Evolutionary conservation across 2,797 vertebrate genomes (phyloP).

Genomic region (Gila robusta): DNA sequence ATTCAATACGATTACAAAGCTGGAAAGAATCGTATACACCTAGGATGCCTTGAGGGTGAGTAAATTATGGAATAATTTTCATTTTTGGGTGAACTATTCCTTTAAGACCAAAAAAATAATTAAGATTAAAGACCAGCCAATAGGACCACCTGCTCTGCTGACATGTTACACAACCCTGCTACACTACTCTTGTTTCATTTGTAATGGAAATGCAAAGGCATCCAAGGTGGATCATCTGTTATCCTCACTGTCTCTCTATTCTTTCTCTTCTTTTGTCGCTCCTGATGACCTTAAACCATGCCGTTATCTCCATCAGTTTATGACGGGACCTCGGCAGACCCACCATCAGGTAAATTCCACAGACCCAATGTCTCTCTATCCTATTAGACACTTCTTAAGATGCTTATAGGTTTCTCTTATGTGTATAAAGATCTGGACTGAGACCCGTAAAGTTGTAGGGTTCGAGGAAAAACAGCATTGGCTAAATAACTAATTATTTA

Average conservation of each 20-base stretch:
- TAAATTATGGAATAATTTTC: background rate
- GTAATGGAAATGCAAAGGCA: slow-evolving; percentile 26
- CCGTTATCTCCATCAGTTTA: slow-evolving; percentile 88
- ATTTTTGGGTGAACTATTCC: background rate
- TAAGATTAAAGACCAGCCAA: slow-evolving; percentile 38
- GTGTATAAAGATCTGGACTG: background rate
- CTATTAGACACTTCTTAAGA: background rate
- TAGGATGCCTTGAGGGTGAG: background rate
- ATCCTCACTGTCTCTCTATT: slow-evolving; percentile 57
- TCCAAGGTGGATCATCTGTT: slow-evolving; percentile 68
- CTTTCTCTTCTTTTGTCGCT: slow-evolving; percentile 70
- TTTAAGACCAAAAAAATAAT: slow-evolving; percentile 41
- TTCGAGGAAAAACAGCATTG: background rate
- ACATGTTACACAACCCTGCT: slow-evolving; percentile 26
- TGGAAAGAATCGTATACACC: background rate
- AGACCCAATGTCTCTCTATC: background rate
- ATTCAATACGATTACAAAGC: background rate
- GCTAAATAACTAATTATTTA: background rate
- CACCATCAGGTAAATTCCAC: slow-evolving; percentile 93
- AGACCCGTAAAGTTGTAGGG: background rate
- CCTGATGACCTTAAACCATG: slow-evolving; percentile 77
- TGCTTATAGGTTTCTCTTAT: background rate
- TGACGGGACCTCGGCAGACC: slow-evolving; percentile 96
- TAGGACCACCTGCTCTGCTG: slow-evolving; percentile 25
- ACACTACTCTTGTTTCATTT: slow-evolving; percentile 5